Evolutionary conservation across 2,113 vertebrate species (phyloP).

Genomic region (Glaucidium brasilianum): DNA sequence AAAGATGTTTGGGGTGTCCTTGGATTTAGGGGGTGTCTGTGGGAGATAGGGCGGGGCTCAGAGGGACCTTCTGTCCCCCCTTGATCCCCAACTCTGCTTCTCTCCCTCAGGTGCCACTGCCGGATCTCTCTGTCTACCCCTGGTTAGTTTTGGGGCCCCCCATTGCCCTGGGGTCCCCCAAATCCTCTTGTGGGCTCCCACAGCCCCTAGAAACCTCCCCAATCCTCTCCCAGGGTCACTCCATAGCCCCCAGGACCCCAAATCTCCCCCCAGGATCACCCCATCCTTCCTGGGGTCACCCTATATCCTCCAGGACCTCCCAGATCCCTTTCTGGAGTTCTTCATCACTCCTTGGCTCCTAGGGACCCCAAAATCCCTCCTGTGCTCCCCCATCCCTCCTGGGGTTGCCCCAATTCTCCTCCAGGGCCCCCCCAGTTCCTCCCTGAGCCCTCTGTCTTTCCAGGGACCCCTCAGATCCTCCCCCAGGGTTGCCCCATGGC

Average conservation of each 20-base stretch:
- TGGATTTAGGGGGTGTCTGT: not conserved
- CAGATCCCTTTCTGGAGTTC: not conserved
- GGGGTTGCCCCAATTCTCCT: too few species aligned
- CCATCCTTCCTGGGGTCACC: not conserved
- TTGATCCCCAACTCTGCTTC: not conserved
- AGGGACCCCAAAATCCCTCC: not conserved
- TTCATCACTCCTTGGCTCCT: not conserved
- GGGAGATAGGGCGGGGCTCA: not conserved
- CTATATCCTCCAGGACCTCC: not conserved
- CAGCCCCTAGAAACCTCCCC: not conserved
- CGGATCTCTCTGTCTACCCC: constrained; percentile 64
- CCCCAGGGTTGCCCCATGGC: too few species aligned
- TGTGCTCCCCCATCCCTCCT: not conserved
- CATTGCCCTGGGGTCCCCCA: not conserved
- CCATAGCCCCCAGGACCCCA: not conserved
- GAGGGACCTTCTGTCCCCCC: not conserved
- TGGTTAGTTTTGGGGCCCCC: constrained; percentile 63
- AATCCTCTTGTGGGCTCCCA: not conserved
- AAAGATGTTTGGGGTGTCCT: not conserved
- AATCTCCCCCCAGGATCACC: not conserved
- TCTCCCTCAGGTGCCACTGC: constrained; percentile 59
- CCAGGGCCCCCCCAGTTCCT: too few species aligned
- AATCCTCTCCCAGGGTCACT: not conserved
- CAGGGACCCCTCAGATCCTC: not conserved
- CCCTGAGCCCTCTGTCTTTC: not conserved